These are phyloP conservation scores for Diarsia mendica DNA, from an alignment of 2,888 invertebrate genomes.

Conservation along the genomic window DNA sequence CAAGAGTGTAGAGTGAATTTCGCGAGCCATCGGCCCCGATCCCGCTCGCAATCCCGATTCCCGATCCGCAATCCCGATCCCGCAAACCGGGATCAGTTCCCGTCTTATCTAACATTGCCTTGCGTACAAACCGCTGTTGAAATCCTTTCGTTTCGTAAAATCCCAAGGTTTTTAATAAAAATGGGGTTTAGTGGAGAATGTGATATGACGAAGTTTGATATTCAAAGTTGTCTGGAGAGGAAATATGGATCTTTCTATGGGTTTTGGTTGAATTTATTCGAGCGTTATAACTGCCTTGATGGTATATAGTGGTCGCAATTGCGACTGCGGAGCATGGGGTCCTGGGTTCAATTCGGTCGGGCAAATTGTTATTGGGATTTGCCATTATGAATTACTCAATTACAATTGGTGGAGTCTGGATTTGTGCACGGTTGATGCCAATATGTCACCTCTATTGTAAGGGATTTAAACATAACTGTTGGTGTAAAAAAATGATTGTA, in stretches of 20 bases:
- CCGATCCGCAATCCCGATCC: conserved; percentile 65
- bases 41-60: conserved; percentile 59
- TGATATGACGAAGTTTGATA: conserved; percentile 42
- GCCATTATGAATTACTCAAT: too few species aligned
- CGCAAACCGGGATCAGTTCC: conserved; percentile 76
- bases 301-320: too few species aligned
- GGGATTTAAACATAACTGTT: too few species aligned
- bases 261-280: not conserved
- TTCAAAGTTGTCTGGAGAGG: conserved; percentile 32
- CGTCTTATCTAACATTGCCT: conserved; percentile 82
- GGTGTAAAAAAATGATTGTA: too few species aligned
- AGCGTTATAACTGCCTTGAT: not conserved
- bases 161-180: conserved; percentile 62
- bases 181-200: conserved; percentile 34
- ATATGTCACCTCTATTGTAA: too few species aligned
- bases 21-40: conserved; percentile 60
- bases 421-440: too few species aligned
- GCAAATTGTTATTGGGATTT: too few species aligned
- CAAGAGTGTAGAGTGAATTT: conserved; percentile 62
- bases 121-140: conserved; percentile 68
- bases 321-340: too few species aligned
- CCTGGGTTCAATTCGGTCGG: too few species aligned
- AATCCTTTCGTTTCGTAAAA: conserved; percentile 56
- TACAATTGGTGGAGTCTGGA: too few species aligned
- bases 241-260: not conserved